Conservation (phyloP, 2,113 vertebrate genomes). For the Lampris megalopsis region DNA sequence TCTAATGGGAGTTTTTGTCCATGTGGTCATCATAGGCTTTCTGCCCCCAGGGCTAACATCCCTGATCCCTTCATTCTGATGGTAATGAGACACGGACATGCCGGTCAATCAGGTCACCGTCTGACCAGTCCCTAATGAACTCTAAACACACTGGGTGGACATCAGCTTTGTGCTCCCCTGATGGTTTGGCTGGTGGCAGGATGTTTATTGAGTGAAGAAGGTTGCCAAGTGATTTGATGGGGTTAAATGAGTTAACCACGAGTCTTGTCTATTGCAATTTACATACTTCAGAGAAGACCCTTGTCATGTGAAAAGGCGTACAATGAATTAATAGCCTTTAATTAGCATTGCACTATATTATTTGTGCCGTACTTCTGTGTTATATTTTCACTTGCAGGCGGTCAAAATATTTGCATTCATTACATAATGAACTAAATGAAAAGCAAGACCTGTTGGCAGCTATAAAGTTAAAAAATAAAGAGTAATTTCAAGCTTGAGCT, state of each 20-base stretch:
- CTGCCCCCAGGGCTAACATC: conserved; percentile 19
- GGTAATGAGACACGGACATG: conserved; percentile 72
- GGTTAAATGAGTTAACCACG: conserved; percentile 49
- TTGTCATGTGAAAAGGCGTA: not conserved
- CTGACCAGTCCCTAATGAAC: conserved; percentile 82
- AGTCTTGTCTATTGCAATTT: conserved; percentile 9
- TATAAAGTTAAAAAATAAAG: too few relatives aligned
- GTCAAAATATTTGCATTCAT: not conserved
- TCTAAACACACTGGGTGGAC: conserved; percentile 71
- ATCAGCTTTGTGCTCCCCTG: conserved; percentile 54
- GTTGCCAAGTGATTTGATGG: conserved; percentile 22
- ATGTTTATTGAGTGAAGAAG: conserved; percentile 36
- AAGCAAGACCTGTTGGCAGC: too few relatives aligned
- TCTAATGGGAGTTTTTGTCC: conserved; percentile 24
- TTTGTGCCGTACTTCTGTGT: not conserved
- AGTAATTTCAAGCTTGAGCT: too few relatives aligned
- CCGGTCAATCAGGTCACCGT: conserved; percentile 72
- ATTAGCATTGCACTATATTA: not conserved
- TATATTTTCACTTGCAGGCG: not conserved
- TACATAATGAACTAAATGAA: not conserved
- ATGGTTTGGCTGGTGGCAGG: conserved; percentile 26
- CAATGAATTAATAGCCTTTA: not conserved
- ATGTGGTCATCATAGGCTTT: conserved; percentile 18
- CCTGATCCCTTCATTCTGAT: conserved; percentile 70
- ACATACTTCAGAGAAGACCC: not conserved